phyloP scores from a whole-genome alignment of 1,140 invertebrate genomes.

The Stegodyphus dumicola region DNA sequence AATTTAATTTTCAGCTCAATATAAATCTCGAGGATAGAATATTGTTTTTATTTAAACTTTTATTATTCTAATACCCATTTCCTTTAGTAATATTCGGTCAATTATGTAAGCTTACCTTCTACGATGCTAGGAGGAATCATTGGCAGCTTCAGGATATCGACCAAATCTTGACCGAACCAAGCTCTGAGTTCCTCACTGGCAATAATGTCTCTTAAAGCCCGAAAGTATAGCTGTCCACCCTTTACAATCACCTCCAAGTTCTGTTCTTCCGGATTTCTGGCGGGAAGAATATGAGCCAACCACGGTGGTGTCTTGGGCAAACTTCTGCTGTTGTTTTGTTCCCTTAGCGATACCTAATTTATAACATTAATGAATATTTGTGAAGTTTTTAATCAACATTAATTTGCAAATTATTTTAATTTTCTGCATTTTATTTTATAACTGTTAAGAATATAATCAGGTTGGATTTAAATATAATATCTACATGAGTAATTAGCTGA shows the following conservation, averaged over 20 bases:
- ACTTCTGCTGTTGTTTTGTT: conserved; percentile 1
- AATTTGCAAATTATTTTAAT: too few species aligned
- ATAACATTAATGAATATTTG: too few species aligned
- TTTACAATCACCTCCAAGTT: conserved; percentile 69
- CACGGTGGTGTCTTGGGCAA: conserved; percentile 15
- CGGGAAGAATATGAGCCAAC: conserved; percentile 62
- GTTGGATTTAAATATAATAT: too few species aligned
- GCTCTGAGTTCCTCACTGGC: conserved; percentile 67
- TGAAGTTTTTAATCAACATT: too few species aligned
- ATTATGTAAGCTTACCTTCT: conserved; percentile 51
- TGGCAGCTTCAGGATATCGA: conserved; percentile 67
- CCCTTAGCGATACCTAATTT: conserved; percentile 31
- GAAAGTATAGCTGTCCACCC: conserved; percentile 68
- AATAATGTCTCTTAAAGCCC: conserved; percentile 66
- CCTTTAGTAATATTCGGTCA: too few species aligned
- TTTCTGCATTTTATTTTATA: too few species aligned
- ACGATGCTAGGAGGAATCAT: conserved; percentile 63
- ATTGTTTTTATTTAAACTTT: too few species aligned
- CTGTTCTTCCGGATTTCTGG: conserved; percentile 68
- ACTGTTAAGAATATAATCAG: too few species aligned
- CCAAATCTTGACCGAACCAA: conserved; percentile 70
- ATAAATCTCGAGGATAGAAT: too few species aligned
- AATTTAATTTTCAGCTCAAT: too few species aligned
- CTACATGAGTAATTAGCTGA: too few species aligned
- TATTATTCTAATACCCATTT: too few species aligned